Evolutionary conservation across 2,888 invertebrate genomes (phyloP).

Genomic region (Dorcus parallelipipedus): DNA sequence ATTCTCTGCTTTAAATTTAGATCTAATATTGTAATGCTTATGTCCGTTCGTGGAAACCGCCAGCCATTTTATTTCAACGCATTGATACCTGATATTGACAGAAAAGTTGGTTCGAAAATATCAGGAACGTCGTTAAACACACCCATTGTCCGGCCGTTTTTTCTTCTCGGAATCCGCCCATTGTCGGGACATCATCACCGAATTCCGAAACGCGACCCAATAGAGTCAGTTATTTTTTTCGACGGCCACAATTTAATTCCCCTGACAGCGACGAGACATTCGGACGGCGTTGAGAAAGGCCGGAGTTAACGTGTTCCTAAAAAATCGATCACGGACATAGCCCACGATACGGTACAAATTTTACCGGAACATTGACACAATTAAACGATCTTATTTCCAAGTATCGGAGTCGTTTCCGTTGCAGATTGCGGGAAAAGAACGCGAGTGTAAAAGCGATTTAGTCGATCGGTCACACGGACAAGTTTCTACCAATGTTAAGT

Average conservation of each 20-base stretch:
- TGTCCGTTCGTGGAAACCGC: too few relatives aligned
- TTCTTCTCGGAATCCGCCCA: constrained; percentile 9
- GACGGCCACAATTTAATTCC: not conserved
- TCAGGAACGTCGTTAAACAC: not conserved
- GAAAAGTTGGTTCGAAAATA: too few relatives aligned
- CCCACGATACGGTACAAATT: constrained; percentile 13
- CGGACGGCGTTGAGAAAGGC: not conserved
- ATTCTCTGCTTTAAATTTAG: too few relatives aligned
- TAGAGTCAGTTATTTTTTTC: not conserved
- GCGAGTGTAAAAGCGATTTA: not conserved
- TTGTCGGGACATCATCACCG: constrained; percentile 12
- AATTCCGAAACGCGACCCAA: not conserved
- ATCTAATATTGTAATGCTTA: too few relatives aligned
- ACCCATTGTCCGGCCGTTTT: constrained; percentile 11
- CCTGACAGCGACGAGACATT: constrained; percentile 1
- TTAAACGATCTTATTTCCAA: constrained; percentile 14
- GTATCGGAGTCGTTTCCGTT: constrained; percentile 15
- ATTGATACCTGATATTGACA: too few relatives aligned
- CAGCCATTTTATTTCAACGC: too few relatives aligned
- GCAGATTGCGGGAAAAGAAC: constrained; percentile 11
- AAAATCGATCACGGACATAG: constrained; percentile 16
- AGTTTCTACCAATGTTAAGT: not conserved
- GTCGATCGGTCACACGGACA: not conserved
- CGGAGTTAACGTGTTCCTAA: not conserved
- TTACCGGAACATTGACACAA: constrained; percentile 16